These are phyloP conservation scores for Limonius californicus DNA, from an alignment of 1,140 invertebrate species.

Conservation along the genomic window DNA sequence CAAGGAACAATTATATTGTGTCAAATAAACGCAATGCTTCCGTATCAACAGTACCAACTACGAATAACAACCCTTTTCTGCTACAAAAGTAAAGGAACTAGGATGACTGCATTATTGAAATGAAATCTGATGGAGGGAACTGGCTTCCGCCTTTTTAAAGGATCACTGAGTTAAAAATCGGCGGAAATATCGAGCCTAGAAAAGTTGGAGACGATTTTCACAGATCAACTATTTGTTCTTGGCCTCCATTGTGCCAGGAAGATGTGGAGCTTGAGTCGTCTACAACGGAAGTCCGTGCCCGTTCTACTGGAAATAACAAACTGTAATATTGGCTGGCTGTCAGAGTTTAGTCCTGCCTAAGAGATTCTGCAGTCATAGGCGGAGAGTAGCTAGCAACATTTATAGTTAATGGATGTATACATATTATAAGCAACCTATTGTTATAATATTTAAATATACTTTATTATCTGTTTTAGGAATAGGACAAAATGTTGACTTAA, in stretches of 20 bases:
- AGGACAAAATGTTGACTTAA: too few relatives aligned
- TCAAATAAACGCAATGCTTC: too few relatives aligned
- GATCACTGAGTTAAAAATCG: conserved; percentile 1
- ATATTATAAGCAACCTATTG: too few relatives aligned
- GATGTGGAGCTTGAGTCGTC: not conserved
- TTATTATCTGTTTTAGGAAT: too few relatives aligned
- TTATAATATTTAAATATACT: too few relatives aligned
- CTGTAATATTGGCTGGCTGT: conserved; percentile 6
- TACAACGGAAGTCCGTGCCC: not conserved
- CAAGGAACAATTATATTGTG: too few relatives aligned
- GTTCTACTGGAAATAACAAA: conserved; percentile 9
- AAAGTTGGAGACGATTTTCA: conserved; percentile 3
- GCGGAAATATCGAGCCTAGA: conserved; percentile 7
- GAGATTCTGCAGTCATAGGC: not conserved
- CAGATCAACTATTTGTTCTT: conserved; percentile 12
- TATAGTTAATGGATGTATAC: too few relatives aligned
- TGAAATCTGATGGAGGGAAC: not conserved
- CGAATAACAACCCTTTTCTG: too few relatives aligned
- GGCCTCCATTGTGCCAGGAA: conserved; percentile 5
- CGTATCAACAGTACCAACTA: too few relatives aligned
- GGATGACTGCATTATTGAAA: too few relatives aligned
- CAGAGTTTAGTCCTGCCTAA: not conserved
- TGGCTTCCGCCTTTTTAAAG: not conserved
- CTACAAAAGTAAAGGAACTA: too few relatives aligned
- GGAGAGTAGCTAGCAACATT: too few relatives aligned